A percentile compares a stretch with the other conserved stretches of the same genome.
phyloP scores from a whole-genome alignment of 1,140 invertebrate species.

The Drosophila varians region DNA sequence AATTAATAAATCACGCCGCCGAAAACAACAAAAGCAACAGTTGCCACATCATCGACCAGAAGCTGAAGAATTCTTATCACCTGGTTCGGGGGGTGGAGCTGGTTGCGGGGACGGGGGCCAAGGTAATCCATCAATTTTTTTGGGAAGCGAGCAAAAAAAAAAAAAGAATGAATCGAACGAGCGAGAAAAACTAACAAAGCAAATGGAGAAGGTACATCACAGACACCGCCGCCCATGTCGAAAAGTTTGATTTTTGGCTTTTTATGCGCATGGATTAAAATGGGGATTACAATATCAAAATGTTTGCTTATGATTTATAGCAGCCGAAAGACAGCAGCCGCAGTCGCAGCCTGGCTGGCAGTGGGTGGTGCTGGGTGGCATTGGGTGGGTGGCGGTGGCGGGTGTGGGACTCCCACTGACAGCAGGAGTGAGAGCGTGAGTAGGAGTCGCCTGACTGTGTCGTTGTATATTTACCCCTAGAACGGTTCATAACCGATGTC shows the following conservation, averaged over 20 bases:
- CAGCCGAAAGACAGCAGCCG: conserved; percentile 64
- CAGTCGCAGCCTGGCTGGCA: conserved; percentile 11
- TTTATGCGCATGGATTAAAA: conserved; percentile 83
- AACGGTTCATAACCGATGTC: conserved; percentile 25
- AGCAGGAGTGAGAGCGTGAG: conserved; percentile 33
- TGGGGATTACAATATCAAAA: conserved; percentile 83
- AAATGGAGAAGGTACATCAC: conserved; percentile 71
- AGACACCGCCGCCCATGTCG: conserved; percentile 77
- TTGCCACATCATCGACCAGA: conserved; percentile 59
- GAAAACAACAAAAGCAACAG: conserved; percentile 39
- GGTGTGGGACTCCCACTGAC: conserved; percentile 12
- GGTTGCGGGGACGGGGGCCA: conserved; percentile 28
- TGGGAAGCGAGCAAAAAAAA: conserved; percentile 60
- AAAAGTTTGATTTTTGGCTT: conserved; percentile 83
- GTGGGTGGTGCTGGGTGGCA: conserved; percentile 9
- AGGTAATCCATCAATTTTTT: conserved; percentile 79
- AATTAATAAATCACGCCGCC: conserved; percentile 77
- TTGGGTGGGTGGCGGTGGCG: conserved; percentile 24
- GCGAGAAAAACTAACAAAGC: conserved; percentile 57
- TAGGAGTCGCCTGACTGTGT: conserved; percentile 29
- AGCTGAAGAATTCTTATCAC: conserved; percentile 56
- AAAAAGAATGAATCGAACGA: conserved; percentile 41
- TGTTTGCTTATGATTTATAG: conserved; percentile 83
- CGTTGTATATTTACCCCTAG: conserved; percentile 41
- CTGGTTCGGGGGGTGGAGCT: conserved; percentile 8